These are phyloP conservation scores for Trichogramma pretiosum DNA, from an alignment of 1,140 invertebrate genomes.

Conservation along the genomic window DNA sequence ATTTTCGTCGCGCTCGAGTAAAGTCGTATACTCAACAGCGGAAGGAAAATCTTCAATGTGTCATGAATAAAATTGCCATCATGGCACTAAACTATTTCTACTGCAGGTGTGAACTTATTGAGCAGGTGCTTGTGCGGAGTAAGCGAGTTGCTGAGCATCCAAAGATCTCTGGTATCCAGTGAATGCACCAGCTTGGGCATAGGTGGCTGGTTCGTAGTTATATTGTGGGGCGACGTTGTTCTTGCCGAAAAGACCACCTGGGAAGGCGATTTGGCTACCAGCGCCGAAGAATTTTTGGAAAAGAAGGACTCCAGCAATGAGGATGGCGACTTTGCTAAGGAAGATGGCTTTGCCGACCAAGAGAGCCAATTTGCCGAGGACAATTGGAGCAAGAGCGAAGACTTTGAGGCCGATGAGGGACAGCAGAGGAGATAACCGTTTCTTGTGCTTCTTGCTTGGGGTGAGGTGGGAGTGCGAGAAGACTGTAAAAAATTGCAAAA, in stretches of 20 bases:
- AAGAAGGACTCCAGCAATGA: conserved; percentile 57
- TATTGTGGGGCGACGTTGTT: conserved; percentile 15
- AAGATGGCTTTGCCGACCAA: conserved; percentile 65
- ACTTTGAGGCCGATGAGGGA: conserved; percentile 59
- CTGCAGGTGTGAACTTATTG: too few relatives aligned
- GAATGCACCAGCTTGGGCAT: conserved; percentile 45
- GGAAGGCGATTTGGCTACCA: conserved; percentile 29
- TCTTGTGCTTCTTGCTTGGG: conserved; percentile 65
- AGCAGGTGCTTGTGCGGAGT: conserved; percentile 44
- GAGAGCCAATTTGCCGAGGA: conserved; percentile 60
- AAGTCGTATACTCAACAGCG: too few relatives aligned
- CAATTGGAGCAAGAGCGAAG: conserved; percentile 57
- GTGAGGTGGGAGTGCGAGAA: too few relatives aligned
- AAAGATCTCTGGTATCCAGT: too few relatives aligned
- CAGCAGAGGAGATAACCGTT: conserved; percentile 56
- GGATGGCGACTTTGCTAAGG: conserved; percentile 64
- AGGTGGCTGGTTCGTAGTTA: conserved; percentile 32
- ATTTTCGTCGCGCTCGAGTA: too few relatives aligned
- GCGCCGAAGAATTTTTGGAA: conserved; percentile 58
- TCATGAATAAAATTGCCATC: too few relatives aligned
- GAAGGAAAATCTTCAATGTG: too few relatives aligned
- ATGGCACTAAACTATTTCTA: too few relatives aligned
- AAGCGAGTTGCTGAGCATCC: conserved; percentile 53
- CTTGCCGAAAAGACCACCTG: conserved; percentile 37
- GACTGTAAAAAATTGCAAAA: too few relatives aligned